Conservation (phyloP, 2,888 invertebrate genomes). For the Cephus runcator region DNA sequence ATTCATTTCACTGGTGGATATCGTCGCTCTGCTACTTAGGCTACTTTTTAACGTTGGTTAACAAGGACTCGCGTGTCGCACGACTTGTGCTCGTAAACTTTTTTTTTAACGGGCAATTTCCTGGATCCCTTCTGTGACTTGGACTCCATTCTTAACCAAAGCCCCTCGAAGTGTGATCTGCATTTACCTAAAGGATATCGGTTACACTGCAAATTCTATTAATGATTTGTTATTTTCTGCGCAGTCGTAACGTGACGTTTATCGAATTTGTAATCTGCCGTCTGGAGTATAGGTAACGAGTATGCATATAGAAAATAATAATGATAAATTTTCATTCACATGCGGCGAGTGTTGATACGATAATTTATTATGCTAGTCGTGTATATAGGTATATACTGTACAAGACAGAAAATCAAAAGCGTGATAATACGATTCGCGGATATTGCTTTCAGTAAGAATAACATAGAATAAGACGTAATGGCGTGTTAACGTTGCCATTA, state of each 20-base stretch:
- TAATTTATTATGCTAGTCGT: too few relatives aligned
- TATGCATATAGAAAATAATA: not conserved
- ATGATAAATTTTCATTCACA: not conserved
- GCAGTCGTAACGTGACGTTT: not conserved
- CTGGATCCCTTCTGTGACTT: not conserved
- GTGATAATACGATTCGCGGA: not conserved
- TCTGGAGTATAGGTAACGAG: not conserved
- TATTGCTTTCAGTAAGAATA: not conserved
- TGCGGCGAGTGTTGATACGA: not conserved
- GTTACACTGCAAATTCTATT: not conserved
- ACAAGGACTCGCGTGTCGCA: not conserved
- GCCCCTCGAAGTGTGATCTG: not conserved
- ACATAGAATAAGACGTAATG: not conserved
- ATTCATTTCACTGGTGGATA: not conserved
- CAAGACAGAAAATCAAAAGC: not conserved
- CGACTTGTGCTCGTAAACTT: not conserved
- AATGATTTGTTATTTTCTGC: not conserved
- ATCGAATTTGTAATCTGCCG: not conserved
- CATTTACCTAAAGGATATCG: not conserved
- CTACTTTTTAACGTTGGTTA: not conserved
- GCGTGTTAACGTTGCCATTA: not conserved
- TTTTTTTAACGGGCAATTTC: not conserved
- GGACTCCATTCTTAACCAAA: not conserved
- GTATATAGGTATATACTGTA: not conserved
- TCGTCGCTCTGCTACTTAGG: not conserved